Evolutionary conservation across 1,140 invertebrate genomes (phyloP), one percentile per base, ranked within the genome.

Genomic region (Dendrolimus kikuchii): DNA sequence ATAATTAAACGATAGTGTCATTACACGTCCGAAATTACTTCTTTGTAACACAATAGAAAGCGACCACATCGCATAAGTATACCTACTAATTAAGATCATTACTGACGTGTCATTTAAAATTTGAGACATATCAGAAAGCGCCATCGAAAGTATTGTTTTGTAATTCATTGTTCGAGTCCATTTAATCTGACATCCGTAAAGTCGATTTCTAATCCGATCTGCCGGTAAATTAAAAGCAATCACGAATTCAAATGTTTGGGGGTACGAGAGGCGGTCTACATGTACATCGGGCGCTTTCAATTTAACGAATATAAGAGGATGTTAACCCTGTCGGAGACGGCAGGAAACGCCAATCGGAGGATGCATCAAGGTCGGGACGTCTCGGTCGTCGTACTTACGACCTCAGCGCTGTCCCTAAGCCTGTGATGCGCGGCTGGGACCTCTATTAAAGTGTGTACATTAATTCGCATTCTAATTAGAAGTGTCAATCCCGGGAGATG

Each of bases 341-440:
- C 64, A 64, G 67, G 70, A 75, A 74, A 59, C 66, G 62, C 40
- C 56, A 55, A 53, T 53, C 51, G 55, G 63, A 74, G 65, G 73
- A 78, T 82, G 64, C 68, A 65, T 67, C 77, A 82, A 82, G 74
- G 77, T 77, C 77, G 66, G 62, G 68, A 73, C 73, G 73, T 72
- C 67, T 61, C 72, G 79, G 75, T 78, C 79, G 77, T 67, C 62
- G 77, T 62, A 74, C 77, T 59, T 57, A 49, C 70, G 77, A 71
- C 74, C 78, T 78, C 55, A 59, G 50, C 42, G 49, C 49, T 46
- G 55, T 57, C 51, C 56, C 56, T 51, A 60, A 42, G 49, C 43
- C 6, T 37, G 42, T 40, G 40, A 43, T 44, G 41, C 51, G 5
- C 40, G 38, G 8, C 40, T 42, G 37, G 23, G 40, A 53, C 47